Base-by-base conservation (phyloP, 2,113 vertebrate species). In the Hemicordylus capensis region DNA sequence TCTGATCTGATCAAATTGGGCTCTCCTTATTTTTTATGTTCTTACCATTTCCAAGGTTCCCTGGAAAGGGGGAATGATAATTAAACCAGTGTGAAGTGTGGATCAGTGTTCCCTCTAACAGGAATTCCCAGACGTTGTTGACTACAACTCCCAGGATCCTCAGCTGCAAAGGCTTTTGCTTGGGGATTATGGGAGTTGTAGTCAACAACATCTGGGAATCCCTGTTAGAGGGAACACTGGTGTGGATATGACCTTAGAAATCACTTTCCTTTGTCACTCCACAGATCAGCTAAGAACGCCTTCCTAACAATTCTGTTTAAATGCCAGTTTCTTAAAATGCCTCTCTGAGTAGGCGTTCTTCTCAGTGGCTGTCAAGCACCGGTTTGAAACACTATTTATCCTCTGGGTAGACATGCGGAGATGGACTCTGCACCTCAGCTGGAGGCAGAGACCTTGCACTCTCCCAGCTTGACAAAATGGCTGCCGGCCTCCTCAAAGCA, bases 401-500 rank as follows among this genome's bases (percentile, higher is more conserved):
- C 59, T 54, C 67, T 67, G 28, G 28, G 28, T 46, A 22, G 17
- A 51, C 22, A 66, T 61, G 28, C 10, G 19, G 59, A 66, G 19
- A 44, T 15, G 26, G 46, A 56, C 63, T 42, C 63, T 2, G n/a
- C 31, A 34, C 54, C 76, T 85, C 42, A 37, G 42, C 56, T 19
- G n/a, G 66, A 85, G 75, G 51, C 4, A 26, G 54, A 61, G 8
- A 28, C 66, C 56, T 24, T 0, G 2, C 31, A 20, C 8, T 26
- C 48, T 34, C 44, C 75, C 10, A 26, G 51, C 42, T 44, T 28
- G n/a, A 61, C 42, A 72, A 85, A 85, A 79, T 85, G 84, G 84
- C 76, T 78, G 66, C 76, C 76, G 42, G 84, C n/a, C 76, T 51
- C 66, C 66, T 85, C 76, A 72, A 48, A 79, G 42, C 15, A 42